Evolutionary conservation across 1,140 invertebrate species (phyloP).

Genomic region (Heliconius hewitsoni): DNA sequence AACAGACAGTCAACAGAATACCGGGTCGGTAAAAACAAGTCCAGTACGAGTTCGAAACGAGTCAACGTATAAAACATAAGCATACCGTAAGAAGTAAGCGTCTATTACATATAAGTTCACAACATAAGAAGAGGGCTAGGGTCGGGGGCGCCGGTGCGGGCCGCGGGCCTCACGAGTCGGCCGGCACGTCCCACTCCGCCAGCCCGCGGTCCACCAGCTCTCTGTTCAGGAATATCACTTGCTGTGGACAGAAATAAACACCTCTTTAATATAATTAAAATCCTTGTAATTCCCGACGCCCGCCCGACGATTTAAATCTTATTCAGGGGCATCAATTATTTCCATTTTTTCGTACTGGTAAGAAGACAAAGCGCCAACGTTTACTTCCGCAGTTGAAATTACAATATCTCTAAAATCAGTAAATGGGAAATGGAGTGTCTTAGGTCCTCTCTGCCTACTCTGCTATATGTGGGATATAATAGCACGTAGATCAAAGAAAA

Average conservation of each 20-base stretch:
- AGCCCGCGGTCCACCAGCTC: constrained; percentile 85
- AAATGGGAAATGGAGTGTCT: too few relatives aligned
- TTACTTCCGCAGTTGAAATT: too few relatives aligned
- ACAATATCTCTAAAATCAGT: too few relatives aligned
- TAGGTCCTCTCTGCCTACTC: too few relatives aligned
- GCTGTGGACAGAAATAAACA: constrained; percentile 75
- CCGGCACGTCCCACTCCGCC: constrained; percentile 83
- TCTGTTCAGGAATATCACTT: constrained; percentile 86
- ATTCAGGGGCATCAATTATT: too few relatives aligned
- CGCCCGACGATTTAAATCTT: too few relatives aligned
- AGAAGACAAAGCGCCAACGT: too few relatives aligned
- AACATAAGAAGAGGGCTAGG: constrained; percentile 16
- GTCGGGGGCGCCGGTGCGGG: constrained; percentile 13
- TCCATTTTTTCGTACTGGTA: too few relatives aligned
- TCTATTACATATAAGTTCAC: constrained; percentile 25
- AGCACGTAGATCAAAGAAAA: too few relatives aligned
- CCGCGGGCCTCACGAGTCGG: constrained; percentile 65
- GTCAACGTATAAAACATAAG: constrained; percentile 27
- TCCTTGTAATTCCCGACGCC: too few relatives aligned
- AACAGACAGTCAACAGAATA: neutral
- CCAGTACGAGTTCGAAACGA: constrained; percentile 20
- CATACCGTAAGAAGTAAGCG: constrained; percentile 18
- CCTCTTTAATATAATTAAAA: constrained; percentile 21
- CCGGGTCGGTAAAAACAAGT: constrained; percentile 6
- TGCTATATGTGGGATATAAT: too few relatives aligned